phyloP scores from a whole-genome alignment of 1,140 invertebrate genomes.

The Agrilus planipennis region DNA sequence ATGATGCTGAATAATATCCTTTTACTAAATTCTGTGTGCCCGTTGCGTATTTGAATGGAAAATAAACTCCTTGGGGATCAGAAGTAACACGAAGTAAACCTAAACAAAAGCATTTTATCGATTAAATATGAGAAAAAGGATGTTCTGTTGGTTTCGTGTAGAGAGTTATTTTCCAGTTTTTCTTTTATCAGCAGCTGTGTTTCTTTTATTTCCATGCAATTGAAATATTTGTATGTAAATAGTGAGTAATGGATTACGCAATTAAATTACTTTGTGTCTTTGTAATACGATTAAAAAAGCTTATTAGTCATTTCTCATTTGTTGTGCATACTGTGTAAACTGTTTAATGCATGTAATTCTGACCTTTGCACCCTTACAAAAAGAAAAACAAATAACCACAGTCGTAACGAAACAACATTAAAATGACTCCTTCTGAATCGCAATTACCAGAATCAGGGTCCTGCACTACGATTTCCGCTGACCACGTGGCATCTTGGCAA shows the following conservation, averaged over 20 bases:
- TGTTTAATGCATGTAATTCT: background rate
- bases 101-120: constrained; percentile 15
- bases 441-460: constrained; percentile 28
- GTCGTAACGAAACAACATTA: background rate
- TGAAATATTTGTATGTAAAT: too few relatives aligned
- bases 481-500: constrained; percentile 38
- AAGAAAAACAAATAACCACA: background rate
- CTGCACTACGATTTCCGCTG: constrained; percentile 34
- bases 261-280: too few relatives aligned
- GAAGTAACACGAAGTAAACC: constrained; percentile 36
- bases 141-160: too few relatives aligned
- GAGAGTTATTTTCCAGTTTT: too few relatives aligned
- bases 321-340: background rate
- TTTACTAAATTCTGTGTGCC: constrained; percentile 36
- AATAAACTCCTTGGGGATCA: constrained; percentile 32
- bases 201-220: too few relatives aligned
- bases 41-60: constrained; percentile 31
- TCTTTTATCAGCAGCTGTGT: too few relatives aligned
- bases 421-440: constrained; percentile 27
- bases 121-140: constrained; percentile 3
- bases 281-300: too few relatives aligned
- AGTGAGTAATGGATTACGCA: too few relatives aligned
- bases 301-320: too few relatives aligned
- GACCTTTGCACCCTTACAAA: background rate
- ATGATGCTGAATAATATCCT: constrained; percentile 38